Evolutionary conservation across 2,888 invertebrate species (phyloP), one percentile per base, ranked within the genome.

Genomic region (Drosophila nr. perissopoda): DNA sequence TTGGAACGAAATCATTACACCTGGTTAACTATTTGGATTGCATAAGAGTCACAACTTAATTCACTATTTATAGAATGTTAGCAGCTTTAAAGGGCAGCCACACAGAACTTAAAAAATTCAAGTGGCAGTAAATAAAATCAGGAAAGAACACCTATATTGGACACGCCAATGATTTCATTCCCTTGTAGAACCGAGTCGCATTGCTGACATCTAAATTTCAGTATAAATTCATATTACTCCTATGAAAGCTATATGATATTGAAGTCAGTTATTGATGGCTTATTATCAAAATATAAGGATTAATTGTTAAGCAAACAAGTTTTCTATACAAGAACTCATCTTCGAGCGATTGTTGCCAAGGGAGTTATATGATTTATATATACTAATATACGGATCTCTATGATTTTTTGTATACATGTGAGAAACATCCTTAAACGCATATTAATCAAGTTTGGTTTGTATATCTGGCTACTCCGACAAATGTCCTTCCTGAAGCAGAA

Each of bases 1-100:
- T 46, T 56, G 34, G 27, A 52, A 52, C 40, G 51, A 69, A 76
- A 60, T 54, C 72, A 40, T 66, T 57, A 52, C 53, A 58, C 27
- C 48, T 59, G 66, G n/a, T n/a, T 40, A 60, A 66, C 56, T 34
- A 56, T 46, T 60, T 34, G 56, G 46, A 57, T 61, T 61, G 48
- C 48, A 52, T 21, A 52, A 40, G 34, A 40, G 52, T 48, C 42
- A 33, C 58, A 54, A 48, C 34, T 40, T 31, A 6, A 25, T 7
- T 18, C 16, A 21, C 38, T 21, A n/a, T 21, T 40, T 8, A 57
- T n/a, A 29, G n/a, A 56, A 56, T 38, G 4, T 38, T 16, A 38
- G 16, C 46, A 46, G 16, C 7, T 46, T 25, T 16, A 16, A 25
- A 16, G 18, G 46, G 2, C 21, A 46, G 8, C 16, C 21, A 11